Conservation (phyloP, 2,113 vertebrate species). For the Chloropsis cyanopogon region DNA sequence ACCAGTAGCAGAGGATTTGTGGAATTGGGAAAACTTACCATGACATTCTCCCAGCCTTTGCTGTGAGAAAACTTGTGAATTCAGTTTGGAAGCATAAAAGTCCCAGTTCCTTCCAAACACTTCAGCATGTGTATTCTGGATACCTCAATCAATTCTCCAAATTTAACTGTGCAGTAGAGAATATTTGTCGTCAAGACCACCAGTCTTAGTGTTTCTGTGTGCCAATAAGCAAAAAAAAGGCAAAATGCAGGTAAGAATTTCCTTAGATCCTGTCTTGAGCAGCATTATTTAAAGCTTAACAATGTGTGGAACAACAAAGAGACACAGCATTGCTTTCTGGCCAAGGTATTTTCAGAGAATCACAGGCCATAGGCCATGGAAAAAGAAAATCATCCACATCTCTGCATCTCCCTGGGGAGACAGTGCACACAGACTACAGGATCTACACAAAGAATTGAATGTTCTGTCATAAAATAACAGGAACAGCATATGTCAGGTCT, state of each 20-base stretch:
- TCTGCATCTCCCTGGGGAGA: not conserved
- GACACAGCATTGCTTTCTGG: rapidly evolving
- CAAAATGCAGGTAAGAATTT: not conserved
- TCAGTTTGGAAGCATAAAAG: not conserved
- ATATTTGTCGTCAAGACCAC: not conserved
- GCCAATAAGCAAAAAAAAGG: not conserved
- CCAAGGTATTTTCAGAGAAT: not conserved
- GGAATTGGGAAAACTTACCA: not conserved
- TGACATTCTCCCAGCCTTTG: not conserved
- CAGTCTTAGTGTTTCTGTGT: not conserved
- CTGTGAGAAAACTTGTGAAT: not conserved
- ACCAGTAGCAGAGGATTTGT: not conserved
- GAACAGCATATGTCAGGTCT: not conserved
- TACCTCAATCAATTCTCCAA: not conserved
- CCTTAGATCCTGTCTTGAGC: not conserved
- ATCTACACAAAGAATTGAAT: not conserved
- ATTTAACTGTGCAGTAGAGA: not conserved
- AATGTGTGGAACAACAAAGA: rapidly evolving
- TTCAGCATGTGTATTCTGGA: rapidly evolving
- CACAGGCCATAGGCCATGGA: not conserved
- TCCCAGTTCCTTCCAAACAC: not conserved
- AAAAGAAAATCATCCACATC: not conserved
- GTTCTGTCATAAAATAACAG: not conserved
- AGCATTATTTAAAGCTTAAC: not conserved
- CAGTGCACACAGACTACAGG: rapidly evolving